A percentile compares a stretch with the other conserved stretches of the same genome.
phyloP scores from a whole-genome alignment of 2,797 vertebrate species.

The Eulemur mongoz region DNA sequence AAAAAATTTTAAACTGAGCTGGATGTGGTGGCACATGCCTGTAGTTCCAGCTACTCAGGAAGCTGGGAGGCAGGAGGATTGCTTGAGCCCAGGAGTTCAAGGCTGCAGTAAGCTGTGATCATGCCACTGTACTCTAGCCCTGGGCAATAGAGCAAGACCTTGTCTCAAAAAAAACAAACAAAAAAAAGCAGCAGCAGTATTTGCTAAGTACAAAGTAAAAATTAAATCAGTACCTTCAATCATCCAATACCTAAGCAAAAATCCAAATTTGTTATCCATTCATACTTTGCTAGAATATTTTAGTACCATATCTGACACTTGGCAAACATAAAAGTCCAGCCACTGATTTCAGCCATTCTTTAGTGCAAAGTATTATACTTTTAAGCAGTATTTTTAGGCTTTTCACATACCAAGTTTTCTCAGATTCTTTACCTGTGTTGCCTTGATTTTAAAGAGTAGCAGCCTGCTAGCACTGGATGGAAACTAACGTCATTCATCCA shows the following conservation, averaged over 20 bases:
- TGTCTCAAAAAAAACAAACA: background rate
- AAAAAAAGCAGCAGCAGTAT: background rate
- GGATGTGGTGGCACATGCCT: background rate
- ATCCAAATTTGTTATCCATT: background rate
- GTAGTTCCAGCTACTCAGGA: background rate
- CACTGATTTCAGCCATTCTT: background rate
- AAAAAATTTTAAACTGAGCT: background rate
- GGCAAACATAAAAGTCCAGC: background rate
- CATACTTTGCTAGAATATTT: background rate
- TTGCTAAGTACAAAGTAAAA: conserved; percentile 20
- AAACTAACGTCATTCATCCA: background rate
- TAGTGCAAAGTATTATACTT: background rate
- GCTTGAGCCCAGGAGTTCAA: background rate
- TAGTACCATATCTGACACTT: background rate
- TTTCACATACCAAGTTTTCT: background rate
- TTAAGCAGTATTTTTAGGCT: background rate
- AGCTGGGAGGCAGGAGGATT: background rate
- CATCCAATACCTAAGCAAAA: conserved; percentile 17
- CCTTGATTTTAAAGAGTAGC: background rate
- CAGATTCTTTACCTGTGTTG: conserved; percentile 14
- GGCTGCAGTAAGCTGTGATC: background rate
- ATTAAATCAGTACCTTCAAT: background rate
- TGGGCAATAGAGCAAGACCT: background rate
- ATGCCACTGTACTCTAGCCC: background rate
- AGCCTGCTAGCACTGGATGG: background rate